A percentile compares a stretch with the other conserved stretches of the same genome.
Evolutionary conservation across 2,113 vertebrate species (phyloP).

Genomic region (Alosa alosa): DNA sequence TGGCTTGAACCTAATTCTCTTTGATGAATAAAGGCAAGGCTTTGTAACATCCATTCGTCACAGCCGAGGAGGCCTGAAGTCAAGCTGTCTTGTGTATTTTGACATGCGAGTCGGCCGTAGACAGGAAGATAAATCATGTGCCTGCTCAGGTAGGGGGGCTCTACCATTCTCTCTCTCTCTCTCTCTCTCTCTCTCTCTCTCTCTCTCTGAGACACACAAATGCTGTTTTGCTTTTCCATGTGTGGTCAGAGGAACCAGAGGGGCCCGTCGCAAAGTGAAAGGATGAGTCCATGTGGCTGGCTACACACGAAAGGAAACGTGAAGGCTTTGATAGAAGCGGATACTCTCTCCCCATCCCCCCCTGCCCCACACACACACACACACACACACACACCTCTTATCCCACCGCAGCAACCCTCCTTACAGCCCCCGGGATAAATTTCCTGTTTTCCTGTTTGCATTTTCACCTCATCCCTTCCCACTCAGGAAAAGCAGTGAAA

Average conservation of each 20-base stretch:
- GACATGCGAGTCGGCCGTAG: constrained; percentile 42
- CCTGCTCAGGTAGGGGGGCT: constrained; percentile 18
- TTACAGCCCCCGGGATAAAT: constrained; percentile 44
- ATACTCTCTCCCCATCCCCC: constrained; percentile 41
- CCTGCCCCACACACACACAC: not conserved
- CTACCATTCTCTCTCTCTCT: not conserved
- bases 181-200: not conserved
- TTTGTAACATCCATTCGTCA: constrained; percentile 41
- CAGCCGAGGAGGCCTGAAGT: constrained; percentile 39
- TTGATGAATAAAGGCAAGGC: constrained; percentile 21
- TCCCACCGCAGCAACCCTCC: not conserved
- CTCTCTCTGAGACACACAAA: constrained; percentile 32
- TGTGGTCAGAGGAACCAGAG: constrained; percentile 43
- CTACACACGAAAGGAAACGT: constrained; percentile 32
- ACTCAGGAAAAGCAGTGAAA: constrained; percentile 59
- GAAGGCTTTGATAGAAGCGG: constrained; percentile 42
- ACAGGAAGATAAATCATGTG: constrained; percentile 51
- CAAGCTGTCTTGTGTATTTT: constrained; percentile 30
- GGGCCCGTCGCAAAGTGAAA: constrained; percentile 32
- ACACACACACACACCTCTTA: not conserved
- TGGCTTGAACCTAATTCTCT: constrained; percentile 18
- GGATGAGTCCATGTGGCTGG: constrained; percentile 27
- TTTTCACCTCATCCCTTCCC: constrained; percentile 58
- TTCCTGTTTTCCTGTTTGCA: constrained; percentile 71
- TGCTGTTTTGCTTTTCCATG: constrained; percentile 51